Evolutionary conservation across 2,888 invertebrate species (phyloP), one percentile per base, ranked within the genome.

Genomic region (Rosalia funebris): DNA sequence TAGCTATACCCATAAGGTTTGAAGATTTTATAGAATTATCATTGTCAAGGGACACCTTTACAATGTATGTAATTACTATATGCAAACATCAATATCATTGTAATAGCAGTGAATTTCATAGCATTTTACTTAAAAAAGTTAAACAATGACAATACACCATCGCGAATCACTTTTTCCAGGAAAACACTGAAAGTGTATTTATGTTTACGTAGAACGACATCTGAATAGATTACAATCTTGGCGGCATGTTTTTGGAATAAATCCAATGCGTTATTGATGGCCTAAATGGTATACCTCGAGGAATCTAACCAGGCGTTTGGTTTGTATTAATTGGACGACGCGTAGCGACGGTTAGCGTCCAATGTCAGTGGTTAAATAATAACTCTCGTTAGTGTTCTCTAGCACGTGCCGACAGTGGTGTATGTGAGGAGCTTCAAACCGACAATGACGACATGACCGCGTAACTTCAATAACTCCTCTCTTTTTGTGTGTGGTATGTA

Each of bases 261-360:
- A 25, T 7, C 7, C 25, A 7, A 25, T 12, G 10, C 12, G 12
- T 39, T 50, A 50, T 39, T 39, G 50, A 41, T 39, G 37, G 36
- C 11, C 4, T 25, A 25, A 25, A 25, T 25, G 20, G 25, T 11
- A 5, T 42, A 42, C 32, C 32, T 47, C 32, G 37, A 54, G 36
- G 45, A 54, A 53, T 20, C 31, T 15, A 32, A 37, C 12, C 16
- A 44, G 54, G 25, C 42, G 59, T 71, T 71, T 70, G 69, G 59
- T 71, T 71, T 70, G 69, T 70, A 68, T 70, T 65, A 70, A 69
- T 71, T 65, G 68, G 63, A 47, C 58, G 68, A 64, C 66, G 59
- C 71, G 69, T 71, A 71, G 71, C 71, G 71, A 71, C 71, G 71
- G 47, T 25, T 17, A 42, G 41, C 68, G 65, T 65, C 66, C 62